phyloP scores from a whole-genome alignment of 2,797 vertebrate species.

The Typhlichthys subterraneus region DNA sequence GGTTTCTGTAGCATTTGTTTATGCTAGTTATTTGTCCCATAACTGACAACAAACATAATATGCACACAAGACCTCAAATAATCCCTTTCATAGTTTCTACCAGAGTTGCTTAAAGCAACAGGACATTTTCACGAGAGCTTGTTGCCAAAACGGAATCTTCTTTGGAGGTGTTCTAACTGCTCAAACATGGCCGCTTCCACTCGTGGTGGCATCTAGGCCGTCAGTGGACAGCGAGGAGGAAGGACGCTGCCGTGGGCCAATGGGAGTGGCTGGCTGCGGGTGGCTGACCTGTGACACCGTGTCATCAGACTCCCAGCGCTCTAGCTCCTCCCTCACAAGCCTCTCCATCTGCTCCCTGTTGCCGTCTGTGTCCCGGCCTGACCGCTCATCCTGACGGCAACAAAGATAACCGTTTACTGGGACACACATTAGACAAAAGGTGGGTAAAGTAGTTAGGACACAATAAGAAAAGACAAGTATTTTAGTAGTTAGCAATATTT shows the following conservation, averaged over 20 bases:
- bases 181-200: slow-evolving; percentile 76
- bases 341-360: slow-evolving; percentile 93
- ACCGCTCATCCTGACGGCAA: slow-evolving; percentile 84
- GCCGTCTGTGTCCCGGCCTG: slow-evolving; percentile 85
- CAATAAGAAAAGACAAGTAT: too few relatives aligned
- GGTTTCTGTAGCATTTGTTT: slow-evolving; percentile 20
- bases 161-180: not conserved
- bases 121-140: slow-evolving; percentile 33
- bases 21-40: slow-evolving; percentile 12
- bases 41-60: not conserved
- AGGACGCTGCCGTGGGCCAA: slow-evolving; percentile 79
- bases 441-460: too few relatives aligned
- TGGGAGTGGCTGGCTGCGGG: slow-evolving; percentile 76
- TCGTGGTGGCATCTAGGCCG: slow-evolving; percentile 73
- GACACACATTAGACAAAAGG: not conserved
- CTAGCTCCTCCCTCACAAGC: slow-evolving; percentile 91
- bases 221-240: slow-evolving; percentile 90
- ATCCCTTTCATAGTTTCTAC: slow-evolving; percentile 13
- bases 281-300: slow-evolving; percentile 85
- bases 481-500: too few relatives aligned
- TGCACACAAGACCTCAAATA: slow-evolving; percentile 7
- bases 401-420: slow-evolving; percentile 1
- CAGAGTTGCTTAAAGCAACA: slow-evolving; percentile 10
- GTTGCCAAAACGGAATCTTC: slow-evolving; percentile 23
- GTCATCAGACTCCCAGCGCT: slow-evolving; percentile 93